Conservation (phyloP, 2,797 vertebrate genomes). For the Platalea minor region DNA sequence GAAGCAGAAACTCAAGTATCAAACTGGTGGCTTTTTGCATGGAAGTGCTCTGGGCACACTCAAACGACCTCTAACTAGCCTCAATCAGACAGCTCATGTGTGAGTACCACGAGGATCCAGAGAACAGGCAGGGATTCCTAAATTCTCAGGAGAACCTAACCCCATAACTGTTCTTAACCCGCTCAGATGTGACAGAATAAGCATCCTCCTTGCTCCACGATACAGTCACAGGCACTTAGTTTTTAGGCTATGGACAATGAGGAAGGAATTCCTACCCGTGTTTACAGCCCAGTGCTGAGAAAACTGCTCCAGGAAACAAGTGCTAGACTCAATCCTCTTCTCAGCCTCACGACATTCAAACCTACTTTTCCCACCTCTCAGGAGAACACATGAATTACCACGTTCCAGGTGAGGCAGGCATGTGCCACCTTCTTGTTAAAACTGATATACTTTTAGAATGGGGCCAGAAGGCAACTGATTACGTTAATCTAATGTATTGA, state of each 20-base stretch:
- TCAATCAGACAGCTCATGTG: background rate
- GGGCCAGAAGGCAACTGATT: background rate
- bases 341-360: background rate
- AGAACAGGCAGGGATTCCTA: background rate
- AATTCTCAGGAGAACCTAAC: background rate
- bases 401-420: accelerated
- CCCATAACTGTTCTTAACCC: background rate
- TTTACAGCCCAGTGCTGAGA: background rate
- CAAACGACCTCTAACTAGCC: background rate
- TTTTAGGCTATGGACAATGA: background rate
- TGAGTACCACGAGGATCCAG: background rate
- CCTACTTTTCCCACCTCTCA: background rate
- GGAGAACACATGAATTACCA: background rate
- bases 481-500: background rate
- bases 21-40: background rate
- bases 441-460: background rate
- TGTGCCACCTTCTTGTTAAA: background rate
- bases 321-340: background rate
- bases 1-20: background rate
- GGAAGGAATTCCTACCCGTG: background rate
- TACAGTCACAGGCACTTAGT: background rate
- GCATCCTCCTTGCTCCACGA: background rate
- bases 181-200: background rate
- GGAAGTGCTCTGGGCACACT: background rate
- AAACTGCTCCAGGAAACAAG: background rate